A percentile compares a stretch with the other conserved stretches of the same genome.
These are phyloP conservation scores for Halocynthia roretzi DNA, from an alignment of 23 tunicate species.

Conservation along the genomic window DNA sequence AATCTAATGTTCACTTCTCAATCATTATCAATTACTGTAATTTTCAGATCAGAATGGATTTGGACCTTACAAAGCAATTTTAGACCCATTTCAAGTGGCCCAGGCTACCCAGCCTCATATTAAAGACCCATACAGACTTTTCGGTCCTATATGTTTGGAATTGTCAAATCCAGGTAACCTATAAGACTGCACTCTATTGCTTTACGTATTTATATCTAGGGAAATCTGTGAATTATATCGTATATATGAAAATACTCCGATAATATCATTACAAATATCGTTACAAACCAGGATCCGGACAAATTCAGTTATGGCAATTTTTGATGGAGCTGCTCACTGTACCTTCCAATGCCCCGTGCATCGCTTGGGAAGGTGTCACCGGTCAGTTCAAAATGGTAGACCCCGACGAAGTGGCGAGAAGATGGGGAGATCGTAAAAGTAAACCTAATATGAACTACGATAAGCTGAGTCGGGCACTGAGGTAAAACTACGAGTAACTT, in stretches of 20 bases:
- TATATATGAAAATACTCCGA: background rate
- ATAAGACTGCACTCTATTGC: constrained; percentile 1
- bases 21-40: background rate
- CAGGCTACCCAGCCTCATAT: constrained; percentile 84
- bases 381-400: constrained; percentile 99
- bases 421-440: constrained; percentile 99
- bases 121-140: constrained; percentile 90
- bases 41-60: constrained; percentile 25
- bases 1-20: background rate
- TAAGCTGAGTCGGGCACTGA: constrained; percentile 78
- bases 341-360: constrained; percentile 91
- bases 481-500: constrained; percentile 29
- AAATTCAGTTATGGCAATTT: constrained; percentile 98
- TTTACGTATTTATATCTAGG: background rate
- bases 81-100: constrained; percentile 92
- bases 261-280: too few relatives aligned
- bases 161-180: constrained; percentile 86
- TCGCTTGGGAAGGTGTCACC: constrained; percentile 98
- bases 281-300: constrained; percentile 68
- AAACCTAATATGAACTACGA: constrained; percentile 99
- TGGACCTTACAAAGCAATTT: constrained; percentile 57
- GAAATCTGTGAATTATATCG: background rate
- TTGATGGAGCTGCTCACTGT: constrained; percentile 92
- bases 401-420: constrained; percentile 96
- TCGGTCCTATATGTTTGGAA: constrained; percentile 93